A percentile compares a stretch with the other conserved stretches of the same genome.
Conservation (phyloP, 2,888 invertebrate species). For the Drosophila multiciliata region DNA sequence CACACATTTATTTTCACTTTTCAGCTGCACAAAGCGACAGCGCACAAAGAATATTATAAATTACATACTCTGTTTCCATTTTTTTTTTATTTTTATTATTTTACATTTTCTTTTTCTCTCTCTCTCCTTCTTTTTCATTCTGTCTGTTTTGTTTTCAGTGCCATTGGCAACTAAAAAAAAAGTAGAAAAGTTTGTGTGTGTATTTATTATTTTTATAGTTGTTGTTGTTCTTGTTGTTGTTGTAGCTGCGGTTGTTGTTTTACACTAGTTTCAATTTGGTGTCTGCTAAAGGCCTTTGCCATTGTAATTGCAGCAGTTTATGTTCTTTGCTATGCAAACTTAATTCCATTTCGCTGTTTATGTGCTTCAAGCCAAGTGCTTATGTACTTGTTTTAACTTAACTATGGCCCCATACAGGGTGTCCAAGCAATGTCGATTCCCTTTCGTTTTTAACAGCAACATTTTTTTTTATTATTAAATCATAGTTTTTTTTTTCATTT, state of each 20-base stretch:
- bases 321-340: slow-evolving; percentile 81
- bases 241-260: slow-evolving; percentile 43
- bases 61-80: slow-evolving; percentile 65
- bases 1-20: slow-evolving; percentile 79
- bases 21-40: slow-evolving; percentile 66
- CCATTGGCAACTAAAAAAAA: slow-evolving; percentile 44
- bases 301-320: slow-evolving; percentile 80
- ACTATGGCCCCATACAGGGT: slow-evolving; percentile 71
- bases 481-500: neutral
- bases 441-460: neutral
- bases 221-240: slow-evolving; percentile 19
- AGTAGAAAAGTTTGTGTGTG: slow-evolving; percentile 25
- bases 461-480: neutral
- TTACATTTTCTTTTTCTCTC: slow-evolving; percentile 12
- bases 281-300: slow-evolving; percentile 51
- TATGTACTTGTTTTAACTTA: slow-evolving; percentile 76
- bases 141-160: slow-evolving; percentile 38
- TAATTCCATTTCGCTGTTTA: slow-evolving; percentile 83
- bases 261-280: slow-evolving; percentile 62
- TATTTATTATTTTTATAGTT: slow-evolving; percentile 9
- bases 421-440: neutral
- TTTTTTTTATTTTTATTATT: slow-evolving; percentile 15
- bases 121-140: neutral
- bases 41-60: slow-evolving; percentile 80
- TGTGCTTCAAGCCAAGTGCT: slow-evolving; percentile 69